These are phyloP conservation scores for Anastrepha obliqua DNA, from an alignment of 1,140 invertebrate species.

Conservation along the genomic window DNA sequence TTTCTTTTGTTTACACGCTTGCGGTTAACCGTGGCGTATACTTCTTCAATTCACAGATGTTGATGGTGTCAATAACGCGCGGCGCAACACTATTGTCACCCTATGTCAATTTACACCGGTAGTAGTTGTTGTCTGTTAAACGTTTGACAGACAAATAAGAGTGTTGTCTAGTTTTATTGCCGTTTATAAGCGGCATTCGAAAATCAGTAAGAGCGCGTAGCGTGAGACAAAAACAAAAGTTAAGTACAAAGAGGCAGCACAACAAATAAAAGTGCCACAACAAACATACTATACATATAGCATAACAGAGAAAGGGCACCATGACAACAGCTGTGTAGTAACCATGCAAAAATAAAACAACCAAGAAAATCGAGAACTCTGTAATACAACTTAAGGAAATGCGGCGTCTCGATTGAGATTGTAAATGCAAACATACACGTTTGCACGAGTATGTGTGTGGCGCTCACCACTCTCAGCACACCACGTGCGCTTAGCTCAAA, in stretches of 20 bases:
- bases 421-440: neutral
- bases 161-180: constrained; percentile 21
- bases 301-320: constrained; percentile 35
- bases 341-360: neutral
- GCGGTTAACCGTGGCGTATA: constrained; percentile 30
- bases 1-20: constrained; percentile 15
- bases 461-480: neutral
- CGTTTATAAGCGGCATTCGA: constrained; percentile 14
- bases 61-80: constrained; percentile 39
- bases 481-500: neutral
- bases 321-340: constrained; percentile 6
- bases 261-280: neutral
- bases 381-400: neutral
- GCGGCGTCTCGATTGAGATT: neutral
- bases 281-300: neutral
- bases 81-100: constrained; percentile 4
- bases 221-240: neutral
- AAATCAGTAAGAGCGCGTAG: neutral
- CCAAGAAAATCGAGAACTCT: neutral
- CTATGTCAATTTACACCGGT: constrained; percentile 47
- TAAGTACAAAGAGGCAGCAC: neutral
- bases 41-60: constrained; percentile 3
- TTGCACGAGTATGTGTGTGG: neutral
- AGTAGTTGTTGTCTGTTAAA: constrained; percentile 31
- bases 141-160: constrained; percentile 32